Conservation (phyloP, 2,113 vertebrate genomes). For the Apodemus sylvaticus region DNA sequence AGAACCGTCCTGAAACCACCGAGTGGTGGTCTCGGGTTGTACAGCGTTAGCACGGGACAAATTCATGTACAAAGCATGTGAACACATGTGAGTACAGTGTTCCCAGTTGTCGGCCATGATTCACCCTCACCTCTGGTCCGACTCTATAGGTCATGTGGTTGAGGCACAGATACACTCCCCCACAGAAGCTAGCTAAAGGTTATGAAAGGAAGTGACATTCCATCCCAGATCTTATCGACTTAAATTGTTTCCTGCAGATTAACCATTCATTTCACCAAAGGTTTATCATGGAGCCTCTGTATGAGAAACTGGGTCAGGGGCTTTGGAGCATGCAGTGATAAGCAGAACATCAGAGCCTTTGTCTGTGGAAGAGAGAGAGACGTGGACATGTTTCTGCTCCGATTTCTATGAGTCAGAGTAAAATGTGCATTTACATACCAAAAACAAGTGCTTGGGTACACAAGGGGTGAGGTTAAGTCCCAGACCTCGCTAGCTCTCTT, state of each 20-base stretch:
- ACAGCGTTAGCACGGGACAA: background rate
- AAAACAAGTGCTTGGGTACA: background rate
- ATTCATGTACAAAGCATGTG: background rate
- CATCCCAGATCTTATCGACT: slow-evolving; percentile 54
- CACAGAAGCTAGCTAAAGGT: slow-evolving; percentile 39
- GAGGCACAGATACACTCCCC: background rate
- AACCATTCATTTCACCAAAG: slow-evolving; percentile 46
- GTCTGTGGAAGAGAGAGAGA: background rate
- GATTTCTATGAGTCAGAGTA: background rate
- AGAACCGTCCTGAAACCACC: background rate
- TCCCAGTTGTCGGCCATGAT: background rate
- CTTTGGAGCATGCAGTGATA: slow-evolving; percentile 36
- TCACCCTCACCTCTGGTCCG: background rate
- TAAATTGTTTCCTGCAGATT: slow-evolving; percentile 66
- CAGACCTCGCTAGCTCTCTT: background rate
- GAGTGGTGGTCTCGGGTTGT: background rate
- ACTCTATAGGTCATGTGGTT: background rate
- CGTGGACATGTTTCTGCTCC: background rate
- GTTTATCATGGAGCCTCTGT: background rate
- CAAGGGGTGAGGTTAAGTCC: background rate
- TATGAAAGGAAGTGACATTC: slow-evolving; percentile 53
- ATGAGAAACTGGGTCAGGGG: slow-evolving; percentile 22
- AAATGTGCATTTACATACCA: background rate
- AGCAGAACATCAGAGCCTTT: slow-evolving; percentile 39
- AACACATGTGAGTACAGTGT: background rate